Conservation (phyloP, 2,797 vertebrate species). For the Scolopax rusticola region DNA sequence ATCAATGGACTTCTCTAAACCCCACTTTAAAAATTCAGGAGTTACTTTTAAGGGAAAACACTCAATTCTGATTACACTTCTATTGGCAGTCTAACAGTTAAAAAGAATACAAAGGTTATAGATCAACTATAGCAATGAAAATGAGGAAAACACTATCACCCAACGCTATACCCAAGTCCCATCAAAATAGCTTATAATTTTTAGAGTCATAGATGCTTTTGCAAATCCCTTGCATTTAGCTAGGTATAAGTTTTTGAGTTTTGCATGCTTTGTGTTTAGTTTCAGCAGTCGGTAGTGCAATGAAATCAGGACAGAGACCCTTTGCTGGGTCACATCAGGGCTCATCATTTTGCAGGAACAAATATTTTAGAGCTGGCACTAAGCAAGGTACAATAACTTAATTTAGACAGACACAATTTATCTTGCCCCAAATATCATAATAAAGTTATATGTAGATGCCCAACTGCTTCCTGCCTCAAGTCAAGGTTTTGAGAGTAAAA, state of each 20-base stretch:
- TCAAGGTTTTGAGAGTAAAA: neutral
- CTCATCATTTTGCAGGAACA: neutral
- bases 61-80: neutral
- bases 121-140: neutral
- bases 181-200: neutral
- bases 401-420: neutral
- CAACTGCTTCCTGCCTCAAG: neutral
- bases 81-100: neutral
- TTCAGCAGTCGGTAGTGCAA: neutral
- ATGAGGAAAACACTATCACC: fast-evolving
- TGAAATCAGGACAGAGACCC: neutral
- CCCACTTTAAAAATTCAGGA: neutral
- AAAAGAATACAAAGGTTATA: neutral
- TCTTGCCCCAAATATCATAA: neutral
- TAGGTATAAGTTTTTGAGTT: neutral
- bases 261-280: neutral
- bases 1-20: neutral
- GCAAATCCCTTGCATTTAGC: neutral
- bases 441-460: neutral
- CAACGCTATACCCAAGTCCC: neutral
- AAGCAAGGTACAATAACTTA: neutral
- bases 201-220: neutral
- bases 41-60: neutral
- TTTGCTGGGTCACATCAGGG: neutral
- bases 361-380: neutral